phyloP scores from a whole-genome alignment of 2,888 invertebrate genomes.

The Eupithecia centaureata region DNA sequence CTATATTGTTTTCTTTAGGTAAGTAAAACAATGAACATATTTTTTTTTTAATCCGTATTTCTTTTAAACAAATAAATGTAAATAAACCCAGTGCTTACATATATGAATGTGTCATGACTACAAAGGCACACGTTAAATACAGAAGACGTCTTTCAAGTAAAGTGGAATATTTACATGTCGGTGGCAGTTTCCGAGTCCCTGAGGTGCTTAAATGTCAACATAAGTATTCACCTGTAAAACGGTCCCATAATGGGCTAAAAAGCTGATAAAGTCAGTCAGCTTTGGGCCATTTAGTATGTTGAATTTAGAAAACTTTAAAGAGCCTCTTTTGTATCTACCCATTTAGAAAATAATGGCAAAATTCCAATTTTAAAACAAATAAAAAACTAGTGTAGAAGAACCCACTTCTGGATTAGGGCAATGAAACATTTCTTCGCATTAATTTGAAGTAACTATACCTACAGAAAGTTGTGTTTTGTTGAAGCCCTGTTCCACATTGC shows the following conservation, averaged over 20 bases:
- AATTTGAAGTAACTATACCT: no score
- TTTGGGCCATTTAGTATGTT: neutral
- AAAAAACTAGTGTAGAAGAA: neutral
- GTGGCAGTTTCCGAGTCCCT: slow-evolving; percentile 27
- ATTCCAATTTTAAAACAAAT: neutral
- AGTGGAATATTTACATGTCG: slow-evolving; percentile 39
- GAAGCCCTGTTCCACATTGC: neutral
- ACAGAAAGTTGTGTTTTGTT: neutral
- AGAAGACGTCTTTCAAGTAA: slow-evolving; percentile 36
- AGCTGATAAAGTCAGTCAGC: slow-evolving; percentile 34
- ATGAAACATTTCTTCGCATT: neutral
- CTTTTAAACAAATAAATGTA: no score
- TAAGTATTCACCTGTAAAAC: slow-evolving; percentile 34
- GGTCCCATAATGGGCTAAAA: slow-evolving; percentile 34
- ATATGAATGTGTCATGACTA: neutral
- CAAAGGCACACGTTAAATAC: slow-evolving; percentile 28
- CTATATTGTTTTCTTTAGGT: no score
- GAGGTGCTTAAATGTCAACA: slow-evolving; percentile 33
- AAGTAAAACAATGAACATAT: no score
- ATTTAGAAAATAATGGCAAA: neutral
- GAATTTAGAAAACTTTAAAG: neutral
- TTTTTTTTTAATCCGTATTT: no score
- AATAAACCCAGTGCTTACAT: neutral
- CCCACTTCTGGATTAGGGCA: neutral
- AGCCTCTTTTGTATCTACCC: neutral